These are phyloP conservation scores for Sphenodon punctatus DNA, from an alignment of 2,797 vertebrate genomes.

Conservation along the genomic window DNA sequence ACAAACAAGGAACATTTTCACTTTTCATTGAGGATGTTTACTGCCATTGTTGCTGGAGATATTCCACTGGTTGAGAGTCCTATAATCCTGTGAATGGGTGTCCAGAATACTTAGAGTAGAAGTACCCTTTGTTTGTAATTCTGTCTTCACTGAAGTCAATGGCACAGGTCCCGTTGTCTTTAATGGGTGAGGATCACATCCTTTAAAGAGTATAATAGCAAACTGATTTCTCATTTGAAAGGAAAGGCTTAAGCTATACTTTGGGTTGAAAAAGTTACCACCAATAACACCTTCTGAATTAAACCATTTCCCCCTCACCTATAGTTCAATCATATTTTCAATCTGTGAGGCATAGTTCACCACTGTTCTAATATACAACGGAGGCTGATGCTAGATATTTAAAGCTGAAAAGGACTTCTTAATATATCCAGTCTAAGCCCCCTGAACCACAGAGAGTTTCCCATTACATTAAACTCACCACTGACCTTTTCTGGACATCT, in stretches of 20 bases:
- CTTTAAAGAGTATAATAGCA: not conserved
- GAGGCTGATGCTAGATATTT: too few relatives aligned
- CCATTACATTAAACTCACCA: conserved; percentile 23
- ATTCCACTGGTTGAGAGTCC: not conserved
- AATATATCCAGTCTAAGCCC: conserved; percentile 50
- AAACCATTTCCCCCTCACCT: not conserved
- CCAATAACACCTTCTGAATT: not conserved
- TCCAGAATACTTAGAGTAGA: not conserved
- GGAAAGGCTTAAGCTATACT: too few relatives aligned
- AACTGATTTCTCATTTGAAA: conserved; percentile 16
- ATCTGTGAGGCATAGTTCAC: not conserved
- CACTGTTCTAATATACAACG: not conserved
- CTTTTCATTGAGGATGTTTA: not conserved
- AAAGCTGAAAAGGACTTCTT: conserved; percentile 45
- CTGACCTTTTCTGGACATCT: conserved; percentile 2
- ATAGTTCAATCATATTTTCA: conserved; percentile 14
- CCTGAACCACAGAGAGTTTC: conserved; percentile 36
- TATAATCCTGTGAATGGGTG: not conserved
- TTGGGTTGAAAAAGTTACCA: not conserved
- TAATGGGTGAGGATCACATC: too few relatives aligned
- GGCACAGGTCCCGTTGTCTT: too few relatives aligned
- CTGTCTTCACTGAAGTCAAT: too few relatives aligned
- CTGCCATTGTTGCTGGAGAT: not conserved
- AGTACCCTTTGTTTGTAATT: too few relatives aligned
- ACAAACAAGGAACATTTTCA: not conserved